Conservation (phyloP, 2,113 vertebrate species). For the Psophia crepitans region DNA sequence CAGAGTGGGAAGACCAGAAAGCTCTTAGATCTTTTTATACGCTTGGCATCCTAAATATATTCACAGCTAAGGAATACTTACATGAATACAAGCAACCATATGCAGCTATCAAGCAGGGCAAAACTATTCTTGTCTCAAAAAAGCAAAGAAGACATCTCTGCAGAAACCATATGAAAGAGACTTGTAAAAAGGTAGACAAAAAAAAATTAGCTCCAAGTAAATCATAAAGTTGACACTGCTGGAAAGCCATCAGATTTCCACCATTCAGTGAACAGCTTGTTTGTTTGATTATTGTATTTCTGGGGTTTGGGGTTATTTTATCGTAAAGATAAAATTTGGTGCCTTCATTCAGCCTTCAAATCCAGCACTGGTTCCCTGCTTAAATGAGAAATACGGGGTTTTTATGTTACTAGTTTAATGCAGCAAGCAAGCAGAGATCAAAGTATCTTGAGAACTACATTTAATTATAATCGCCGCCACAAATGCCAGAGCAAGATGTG, state of each 20-base stretch:
- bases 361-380: not conserved
- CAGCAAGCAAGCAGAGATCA: conserved; percentile 62
- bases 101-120: not conserved
- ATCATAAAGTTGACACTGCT: not conserved
- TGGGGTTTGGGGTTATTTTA: too few relatives aligned
- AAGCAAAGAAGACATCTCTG: not conserved
- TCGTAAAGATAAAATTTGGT: not conserved
- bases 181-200: not conserved
- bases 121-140: not conserved
- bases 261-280: not conserved
- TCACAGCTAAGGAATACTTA: conserved; percentile 14
- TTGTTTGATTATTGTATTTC: not conserved
- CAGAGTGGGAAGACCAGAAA: conserved; percentile 27
- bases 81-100: not conserved
- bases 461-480: conserved; percentile 65
- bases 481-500: conserved; percentile 67
- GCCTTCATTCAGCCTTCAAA: not conserved
- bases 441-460: conserved; percentile 63
- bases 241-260: not conserved
- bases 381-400: conserved; percentile 1
- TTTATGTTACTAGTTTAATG: conserved; percentile 50
- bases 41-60: conserved; percentile 29
- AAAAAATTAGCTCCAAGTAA: not conserved
- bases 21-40: conserved; percentile 56
- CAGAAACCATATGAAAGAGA: not conserved